phyloP scores from a whole-genome alignment of 2,797 vertebrate species.

The Furcifer pardalis region DNA sequence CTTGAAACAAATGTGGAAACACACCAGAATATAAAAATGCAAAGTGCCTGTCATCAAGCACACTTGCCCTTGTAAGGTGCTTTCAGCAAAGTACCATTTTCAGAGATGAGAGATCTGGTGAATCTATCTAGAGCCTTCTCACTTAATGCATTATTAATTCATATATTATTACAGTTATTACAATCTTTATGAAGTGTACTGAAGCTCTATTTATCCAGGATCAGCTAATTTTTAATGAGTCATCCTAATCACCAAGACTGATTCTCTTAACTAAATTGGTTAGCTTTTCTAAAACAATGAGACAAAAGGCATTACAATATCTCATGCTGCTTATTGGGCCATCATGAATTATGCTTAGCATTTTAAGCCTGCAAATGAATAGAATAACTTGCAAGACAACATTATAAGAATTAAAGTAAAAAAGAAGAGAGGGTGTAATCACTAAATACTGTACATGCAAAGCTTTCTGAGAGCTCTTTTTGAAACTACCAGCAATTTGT shows the following conservation, averaged over 20 bases:
- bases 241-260: constrained; percentile 46
- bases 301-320: constrained; percentile 17
- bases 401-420: neutral
- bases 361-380: constrained; percentile 36
- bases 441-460: constrained; percentile 24
- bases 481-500: constrained; percentile 30
- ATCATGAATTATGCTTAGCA: constrained; percentile 19
- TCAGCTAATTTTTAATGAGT: constrained; percentile 63
- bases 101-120: constrained; percentile 44
- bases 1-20: neutral
- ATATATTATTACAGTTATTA: constrained; percentile 71
- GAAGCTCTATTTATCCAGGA: constrained; percentile 64
- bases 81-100: constrained; percentile 51
- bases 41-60: constrained; percentile 51
- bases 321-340: constrained; percentile 22
- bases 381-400: neutral
- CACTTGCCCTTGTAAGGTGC: constrained; percentile 52
- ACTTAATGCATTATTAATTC: constrained; percentile 68
- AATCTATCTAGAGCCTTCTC: constrained; percentile 52
- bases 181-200: constrained; percentile 64
- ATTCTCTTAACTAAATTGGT: constrained; percentile 35
- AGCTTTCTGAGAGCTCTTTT: constrained; percentile 14
- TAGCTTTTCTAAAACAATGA: constrained; percentile 51
- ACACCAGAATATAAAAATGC: constrained; percentile 33
- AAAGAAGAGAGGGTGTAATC: neutral